A percentile compares a stretch with the other conserved stretches of the same genome.
Conservation (phyloP, 2,113 vertebrate species). For the Cinclus mexicanus region DNA sequence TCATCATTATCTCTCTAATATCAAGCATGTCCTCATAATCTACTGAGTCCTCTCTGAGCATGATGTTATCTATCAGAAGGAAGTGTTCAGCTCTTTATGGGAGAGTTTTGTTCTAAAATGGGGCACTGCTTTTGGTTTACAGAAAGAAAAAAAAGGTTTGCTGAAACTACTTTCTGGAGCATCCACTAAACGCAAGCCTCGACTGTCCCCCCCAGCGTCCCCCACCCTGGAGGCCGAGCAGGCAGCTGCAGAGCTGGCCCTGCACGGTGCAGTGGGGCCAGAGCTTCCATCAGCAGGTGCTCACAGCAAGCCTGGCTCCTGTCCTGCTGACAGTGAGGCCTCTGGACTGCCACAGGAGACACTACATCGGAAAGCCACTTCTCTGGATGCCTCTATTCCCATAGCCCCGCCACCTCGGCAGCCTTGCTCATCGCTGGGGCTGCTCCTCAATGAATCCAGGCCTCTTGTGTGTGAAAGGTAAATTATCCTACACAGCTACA, state of each 20-base stretch:
- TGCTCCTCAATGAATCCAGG: conserved; percentile 82
- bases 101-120: conserved; percentile 2
- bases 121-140: neutral
- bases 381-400: conserved; percentile 79
- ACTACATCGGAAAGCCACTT: conserved; percentile 75
- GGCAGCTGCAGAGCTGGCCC: conserved; percentile 69
- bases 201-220: conserved; percentile 89
- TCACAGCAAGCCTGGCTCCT: conserved; percentile 64
- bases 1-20: neutral
- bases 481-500: neutral
- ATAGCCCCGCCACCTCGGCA: conserved; percentile 91
- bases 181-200: conserved; percentile 91
- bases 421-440: conserved; percentile 90
- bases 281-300: conserved; percentile 65
- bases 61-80: neutral
- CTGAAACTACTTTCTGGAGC: conserved; percentile 90
- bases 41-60: neutral
- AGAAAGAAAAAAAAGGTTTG: conserved; percentile 97
- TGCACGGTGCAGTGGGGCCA: conserved; percentile 86
- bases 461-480: conserved; percentile 96
- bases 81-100: neutral
- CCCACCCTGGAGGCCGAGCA: conserved; percentile 91
- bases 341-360: conserved; percentile 67
- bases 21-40: neutral
- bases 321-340: conserved; percentile 73